Percentiles rank a stretch among this genome's conserved stretches.
These are phyloP conservation scores for Deladenus siricidicola DNA, from an alignment of 2,888 invertebrate genomes.

Conservation along the genomic window DNA sequence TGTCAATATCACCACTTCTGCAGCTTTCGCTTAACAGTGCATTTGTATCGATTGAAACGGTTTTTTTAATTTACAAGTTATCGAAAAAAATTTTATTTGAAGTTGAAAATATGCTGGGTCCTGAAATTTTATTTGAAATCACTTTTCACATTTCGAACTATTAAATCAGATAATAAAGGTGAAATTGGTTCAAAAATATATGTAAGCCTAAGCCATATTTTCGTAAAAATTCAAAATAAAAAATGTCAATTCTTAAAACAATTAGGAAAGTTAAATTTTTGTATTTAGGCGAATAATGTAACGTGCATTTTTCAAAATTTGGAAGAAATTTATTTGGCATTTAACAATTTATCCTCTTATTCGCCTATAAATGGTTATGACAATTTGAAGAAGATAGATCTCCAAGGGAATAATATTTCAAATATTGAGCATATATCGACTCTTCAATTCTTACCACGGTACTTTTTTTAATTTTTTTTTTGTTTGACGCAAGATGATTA, in stretches of 20 bases:
- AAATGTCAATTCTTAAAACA: not conserved
- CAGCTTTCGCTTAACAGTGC: slow-evolving; percentile 14
- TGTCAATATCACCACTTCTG: not conserved
- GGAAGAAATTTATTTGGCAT: slow-evolving; percentile 16
- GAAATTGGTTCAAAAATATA: no score
- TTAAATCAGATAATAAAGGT: no score
- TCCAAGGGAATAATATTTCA: slow-evolving; percentile 11
- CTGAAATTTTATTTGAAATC: no score
- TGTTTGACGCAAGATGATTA: not conserved
- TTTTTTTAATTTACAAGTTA: no score
- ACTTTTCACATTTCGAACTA: no score
- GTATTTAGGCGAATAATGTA: slow-evolving; percentile 7
- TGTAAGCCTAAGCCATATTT: no score
- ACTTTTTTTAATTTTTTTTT: not conserved
- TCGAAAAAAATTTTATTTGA: no score
- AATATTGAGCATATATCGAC: not conserved
- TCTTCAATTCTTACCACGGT: slow-evolving; percentile 8
- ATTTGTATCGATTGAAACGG: slow-evolving; percentile 6
- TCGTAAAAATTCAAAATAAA: no score
- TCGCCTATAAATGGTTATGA: not conserved
- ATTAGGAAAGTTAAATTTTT: not conserved
- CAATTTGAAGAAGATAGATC: slow-evolving; percentile 8
- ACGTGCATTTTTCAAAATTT: slow-evolving; percentile 6
- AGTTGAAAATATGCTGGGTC: no score
- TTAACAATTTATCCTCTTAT: slow-evolving; percentile 7